phyloP scores from a whole-genome alignment of 2,113 vertebrate genomes.

The Phalacrocorax pelagicus region DNA sequence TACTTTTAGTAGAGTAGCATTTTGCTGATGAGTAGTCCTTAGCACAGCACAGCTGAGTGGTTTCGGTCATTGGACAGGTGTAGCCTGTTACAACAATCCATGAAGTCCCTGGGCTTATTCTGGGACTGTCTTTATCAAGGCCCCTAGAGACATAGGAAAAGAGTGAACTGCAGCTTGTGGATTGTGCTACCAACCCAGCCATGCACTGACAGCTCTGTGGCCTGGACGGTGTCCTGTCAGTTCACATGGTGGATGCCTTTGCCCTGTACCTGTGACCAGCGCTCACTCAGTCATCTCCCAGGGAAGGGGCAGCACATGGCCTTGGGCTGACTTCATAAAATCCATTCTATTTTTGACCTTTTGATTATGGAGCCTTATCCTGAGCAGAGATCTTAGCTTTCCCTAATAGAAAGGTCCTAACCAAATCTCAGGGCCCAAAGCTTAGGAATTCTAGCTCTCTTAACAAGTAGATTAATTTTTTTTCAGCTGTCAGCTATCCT shows the following conservation, averaged over 20 bases:
- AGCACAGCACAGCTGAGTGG: neutral
- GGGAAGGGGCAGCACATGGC: neutral
- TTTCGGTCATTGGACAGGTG: neutral
- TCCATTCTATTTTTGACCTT: neutral
- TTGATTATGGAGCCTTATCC: neutral
- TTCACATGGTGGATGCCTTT: neutral
- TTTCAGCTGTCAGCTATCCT: neutral
- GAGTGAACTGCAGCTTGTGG: neutral
- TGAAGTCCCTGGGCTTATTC: neutral
- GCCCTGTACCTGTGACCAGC: neutral
- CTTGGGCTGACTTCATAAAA: neutral
- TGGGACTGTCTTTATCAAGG: neutral
- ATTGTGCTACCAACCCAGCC: neutral
- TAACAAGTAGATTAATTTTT: fast-evolving
- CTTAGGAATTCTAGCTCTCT: neutral
- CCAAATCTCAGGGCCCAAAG: neutral
- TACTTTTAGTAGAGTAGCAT: fast-evolving
- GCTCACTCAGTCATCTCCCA: neutral
- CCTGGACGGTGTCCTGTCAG: neutral
- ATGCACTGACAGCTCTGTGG: neutral
- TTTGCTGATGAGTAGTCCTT: neutral
- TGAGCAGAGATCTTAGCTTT: neutral
- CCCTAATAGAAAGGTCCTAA: neutral
- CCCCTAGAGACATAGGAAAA: neutral
- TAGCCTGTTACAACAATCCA: neutral